Evolutionary conservation across 1,140 invertebrate genomes (phyloP).

Genomic region (Polypedilum pembai): DNA sequence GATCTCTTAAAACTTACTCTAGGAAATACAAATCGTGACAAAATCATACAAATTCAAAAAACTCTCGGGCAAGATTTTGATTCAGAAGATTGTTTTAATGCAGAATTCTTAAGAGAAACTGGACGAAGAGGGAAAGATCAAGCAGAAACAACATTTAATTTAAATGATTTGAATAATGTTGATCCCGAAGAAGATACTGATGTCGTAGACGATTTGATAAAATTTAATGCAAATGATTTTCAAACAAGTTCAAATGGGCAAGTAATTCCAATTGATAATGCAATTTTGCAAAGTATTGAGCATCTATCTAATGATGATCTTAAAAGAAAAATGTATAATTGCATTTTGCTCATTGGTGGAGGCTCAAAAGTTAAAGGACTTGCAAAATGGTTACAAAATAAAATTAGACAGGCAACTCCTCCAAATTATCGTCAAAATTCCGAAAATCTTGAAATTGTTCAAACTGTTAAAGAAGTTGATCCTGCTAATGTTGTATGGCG

Average conservation of each 20-base stretch:
- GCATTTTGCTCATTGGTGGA: slow-evolving; percentile 84
- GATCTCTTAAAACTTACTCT: slow-evolving; percentile 76
- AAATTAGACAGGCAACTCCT: slow-evolving; percentile 75
- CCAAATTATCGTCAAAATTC: slow-evolving; percentile 55
- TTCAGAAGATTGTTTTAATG: slow-evolving; percentile 89
- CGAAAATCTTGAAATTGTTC: slow-evolving; percentile 76
- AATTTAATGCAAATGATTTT: slow-evolving; percentile 19
- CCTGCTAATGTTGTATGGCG: slow-evolving; percentile 86
- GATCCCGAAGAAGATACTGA: slow-evolving; percentile 69
- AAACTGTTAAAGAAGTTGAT: slow-evolving; percentile 81
- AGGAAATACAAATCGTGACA: slow-evolving; percentile 45
- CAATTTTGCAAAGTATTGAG: slow-evolving; percentile 85
- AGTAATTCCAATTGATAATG: slow-evolving; percentile 80
- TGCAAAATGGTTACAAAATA: slow-evolving; percentile 79
- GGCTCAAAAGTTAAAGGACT: slow-evolving; percentile 83
- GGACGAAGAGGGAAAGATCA: slow-evolving; percentile 62
- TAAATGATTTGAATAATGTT: slow-evolving; percentile 42
- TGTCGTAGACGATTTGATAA: slow-evolving; percentile 51
- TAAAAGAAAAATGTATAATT: slow-evolving; percentile 90
- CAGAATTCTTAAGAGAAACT: slow-evolving; percentile 82
- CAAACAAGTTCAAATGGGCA: slow-evolving; percentile 52
- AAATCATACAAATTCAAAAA: slow-evolving; percentile 49
- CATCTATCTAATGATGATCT: slow-evolving; percentile 69
- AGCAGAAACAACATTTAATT: slow-evolving; percentile 47
- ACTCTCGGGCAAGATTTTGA: slow-evolving; percentile 71